Evolutionary conservation across 2,113 vertebrate genomes (phyloP), one percentile per base, ranked within the genome.

Genomic region (Amblyopsis rosae): DNA sequence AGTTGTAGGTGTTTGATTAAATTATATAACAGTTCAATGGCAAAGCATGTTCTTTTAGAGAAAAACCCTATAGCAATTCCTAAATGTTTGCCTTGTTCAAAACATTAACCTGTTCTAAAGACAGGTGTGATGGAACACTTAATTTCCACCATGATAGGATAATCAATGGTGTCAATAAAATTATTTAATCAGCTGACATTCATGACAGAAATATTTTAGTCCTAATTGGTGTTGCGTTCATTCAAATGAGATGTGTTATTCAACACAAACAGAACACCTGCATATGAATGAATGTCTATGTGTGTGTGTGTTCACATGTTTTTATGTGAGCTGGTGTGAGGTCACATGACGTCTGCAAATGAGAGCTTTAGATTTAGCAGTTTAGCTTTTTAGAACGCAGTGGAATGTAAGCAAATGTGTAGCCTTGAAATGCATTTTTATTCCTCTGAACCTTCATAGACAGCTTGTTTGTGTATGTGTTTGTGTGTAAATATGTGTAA

Each of bases 181-280:
- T 5, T 5, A 5, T 54, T 19, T 50, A 69, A 62, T 62, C 35
- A 70, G 35, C 3, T 56, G 13, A 12, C 35, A 32, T 5, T 65
- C 67, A 47, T 5, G 33, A 15, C 49, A 66, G 4, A 19, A 6
- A 69, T 64, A 48, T 67, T 75, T 50, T 13, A 50, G 49, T 50
- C 49, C 49, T 11, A 50, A 11, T 50, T 12, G 1, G 26, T 50
- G 57, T 76, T 19, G 1, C 3, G 41, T 76, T 61, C 45, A 58
- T 76, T 61, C 45, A 58, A 12, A 47, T 6, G n/a, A 13, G 10
- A 54, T 47, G 58, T 72, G 49, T 41, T 16, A 48, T 35, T 69
- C 49, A 17, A 59, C 46, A 33, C 10, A 51, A 41, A 61, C 17
- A 50, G 5, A 41, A 41, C 49, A 53, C 41, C 56, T 7, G 13